Base-by-base conservation (phyloP, 2,888 invertebrate genomes). In the Platynereis dumerilii region DNA sequence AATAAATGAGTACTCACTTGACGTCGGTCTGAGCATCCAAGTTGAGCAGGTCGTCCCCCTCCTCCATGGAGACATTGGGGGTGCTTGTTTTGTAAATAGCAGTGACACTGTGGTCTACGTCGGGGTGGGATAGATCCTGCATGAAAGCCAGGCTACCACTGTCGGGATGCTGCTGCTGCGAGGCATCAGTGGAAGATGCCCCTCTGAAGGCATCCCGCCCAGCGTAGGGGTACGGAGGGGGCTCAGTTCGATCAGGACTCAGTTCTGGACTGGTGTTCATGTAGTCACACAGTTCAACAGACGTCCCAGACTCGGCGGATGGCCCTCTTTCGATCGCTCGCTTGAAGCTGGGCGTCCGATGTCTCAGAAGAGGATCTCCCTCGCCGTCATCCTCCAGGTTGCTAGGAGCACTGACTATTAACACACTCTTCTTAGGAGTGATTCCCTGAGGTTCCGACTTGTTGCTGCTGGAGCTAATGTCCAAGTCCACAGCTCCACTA, bases 401-500 rank as follows among this genome's bases (percentile, higher is more conserved):
- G 55, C 54, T 45, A 22, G 57, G 61, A 28, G 56, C 48, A 34
- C 57, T 64, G 15, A 66, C 54, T 44, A 65, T 68, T 7, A 58
- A 56, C 26, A 65, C 61, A 27, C 55, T 63, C 56, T 66, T 65
- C 28, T 61, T 27, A 28, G 34, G 55, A 34, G 54, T 53, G n/a
- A 52, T 58, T n/a, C 62, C 62, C 58, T 17, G 66, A 53, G 57
- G 60, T 54, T 70, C 70, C 22, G 70, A 70, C 54, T 60, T 45
- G 53, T 39, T 53, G 56, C 73, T 71, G 52, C 70, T 61, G 0
- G 75, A 72, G 63, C 74, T 73, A 60, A 73, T 59, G 27, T 74
- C 75, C 52, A 72, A 56, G 34, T 69, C 70, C 2, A 66, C 34
- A 2, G 69, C 67, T 10, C 72, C 74, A 58, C 74, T 74, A 5